phyloP scores from a whole-genome alignment of 2,797 vertebrate species.

The Alfaro cultratus region DNA sequence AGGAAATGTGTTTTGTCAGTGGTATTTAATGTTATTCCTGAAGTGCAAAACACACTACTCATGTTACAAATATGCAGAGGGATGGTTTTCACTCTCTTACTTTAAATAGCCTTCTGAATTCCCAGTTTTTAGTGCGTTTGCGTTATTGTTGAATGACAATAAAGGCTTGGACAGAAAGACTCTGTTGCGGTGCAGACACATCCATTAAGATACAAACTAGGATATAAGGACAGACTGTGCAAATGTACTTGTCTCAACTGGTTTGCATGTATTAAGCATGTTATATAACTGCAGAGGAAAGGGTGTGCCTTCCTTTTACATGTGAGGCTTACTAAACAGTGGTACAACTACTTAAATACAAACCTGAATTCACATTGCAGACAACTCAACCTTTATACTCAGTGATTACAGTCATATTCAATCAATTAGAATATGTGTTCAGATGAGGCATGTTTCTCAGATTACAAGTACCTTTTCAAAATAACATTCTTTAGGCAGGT shows the following conservation, averaged over 20 bases:
- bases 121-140: background rate
- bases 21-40: background rate
- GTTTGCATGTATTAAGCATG: background rate
- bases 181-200: background rate
- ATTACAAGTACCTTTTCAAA: too few relatives aligned
- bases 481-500: too few relatives aligned
- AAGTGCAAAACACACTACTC: background rate
- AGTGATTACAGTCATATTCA: background rate
- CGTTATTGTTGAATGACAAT: background rate
- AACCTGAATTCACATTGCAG: background rate
- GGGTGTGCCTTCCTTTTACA: background rate
- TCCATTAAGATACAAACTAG: background rate
- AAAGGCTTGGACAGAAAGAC: background rate
- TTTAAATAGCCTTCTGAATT: background rate
- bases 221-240: background rate
- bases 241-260: constrained; percentile 15
- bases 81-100: background rate
- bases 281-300: constrained; percentile 22
- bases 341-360: background rate
- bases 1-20: background rate
- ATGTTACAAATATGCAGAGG: background rate
- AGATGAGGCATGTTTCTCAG: too few relatives aligned
- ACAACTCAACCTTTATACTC: background rate
- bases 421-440: too few relatives aligned
- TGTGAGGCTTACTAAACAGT: background rate